Conservation (phyloP, 64 coral and sea anemone species). For the Hydrozoanthus tunicans region DNA sequence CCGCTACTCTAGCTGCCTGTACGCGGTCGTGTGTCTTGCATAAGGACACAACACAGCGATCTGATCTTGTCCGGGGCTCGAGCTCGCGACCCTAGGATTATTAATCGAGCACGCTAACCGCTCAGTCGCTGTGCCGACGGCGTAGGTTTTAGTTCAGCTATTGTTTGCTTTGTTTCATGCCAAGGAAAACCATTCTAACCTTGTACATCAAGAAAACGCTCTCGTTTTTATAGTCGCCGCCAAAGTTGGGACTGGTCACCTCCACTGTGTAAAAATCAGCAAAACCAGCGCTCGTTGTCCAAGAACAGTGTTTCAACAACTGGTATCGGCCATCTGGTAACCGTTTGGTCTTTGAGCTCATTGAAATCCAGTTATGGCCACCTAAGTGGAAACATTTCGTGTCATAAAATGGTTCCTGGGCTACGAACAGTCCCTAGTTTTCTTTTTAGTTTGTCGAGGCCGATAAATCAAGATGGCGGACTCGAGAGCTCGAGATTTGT, state of each 20-base stretch:
- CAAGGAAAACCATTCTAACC: slow-evolving; percentile 9
- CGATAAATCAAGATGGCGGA: too few relatives aligned
- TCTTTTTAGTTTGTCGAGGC: too few relatives aligned
- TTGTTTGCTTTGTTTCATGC: not conserved
- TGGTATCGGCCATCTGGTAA: slow-evolving; percentile 61
- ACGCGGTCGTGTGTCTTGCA: too few relatives aligned
- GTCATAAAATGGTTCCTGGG: not conserved
- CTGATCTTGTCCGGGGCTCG: too few relatives aligned
- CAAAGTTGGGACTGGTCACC: slow-evolving; percentile 69
- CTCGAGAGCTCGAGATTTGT: too few relatives aligned
- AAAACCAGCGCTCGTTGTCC: slow-evolving; percentile 76
- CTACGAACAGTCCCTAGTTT: not conserved
- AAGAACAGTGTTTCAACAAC: slow-evolving; percentile 60
- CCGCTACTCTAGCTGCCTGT: too few relatives aligned
- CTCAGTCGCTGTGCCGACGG: too few relatives aligned
- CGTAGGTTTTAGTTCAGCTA: too few relatives aligned
- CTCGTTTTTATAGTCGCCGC: slow-evolving; percentile 67
- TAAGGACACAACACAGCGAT: too few relatives aligned
- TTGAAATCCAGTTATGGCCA: slow-evolving; percentile 79
- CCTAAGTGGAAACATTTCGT: slow-evolving; percentile 14
- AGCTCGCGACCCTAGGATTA: too few relatives aligned
- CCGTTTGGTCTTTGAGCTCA: slow-evolving; percentile 69
- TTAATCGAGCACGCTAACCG: too few relatives aligned
- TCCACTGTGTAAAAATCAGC: slow-evolving; percentile 80
- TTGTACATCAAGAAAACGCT: slow-evolving; percentile 75